These are phyloP conservation scores for Thereva unica DNA, from an alignment of 2,888 invertebrate species.

Conservation along the genomic window DNA sequence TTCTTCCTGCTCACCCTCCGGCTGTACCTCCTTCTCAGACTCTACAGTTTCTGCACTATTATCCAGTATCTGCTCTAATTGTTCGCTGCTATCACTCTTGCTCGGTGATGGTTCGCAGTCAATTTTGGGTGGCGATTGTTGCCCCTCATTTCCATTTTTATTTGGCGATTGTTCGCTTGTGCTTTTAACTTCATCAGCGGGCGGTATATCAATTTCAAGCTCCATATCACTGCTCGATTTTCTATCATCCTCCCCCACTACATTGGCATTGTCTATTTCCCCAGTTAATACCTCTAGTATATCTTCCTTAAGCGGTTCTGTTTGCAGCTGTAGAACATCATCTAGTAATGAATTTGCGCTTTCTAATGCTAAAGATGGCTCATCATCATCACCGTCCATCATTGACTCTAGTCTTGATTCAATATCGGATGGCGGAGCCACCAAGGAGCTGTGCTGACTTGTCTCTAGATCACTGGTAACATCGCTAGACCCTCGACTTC, in stretches of 20 bases:
- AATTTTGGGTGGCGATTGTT: neutral
- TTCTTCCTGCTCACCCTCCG: conserved; percentile 23
- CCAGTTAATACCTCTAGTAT: conserved; percentile 53
- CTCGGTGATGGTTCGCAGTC: neutral
- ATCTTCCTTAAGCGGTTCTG: conserved; percentile 51
- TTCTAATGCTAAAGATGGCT: neutral
- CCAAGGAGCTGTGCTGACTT: conserved; percentile 57
- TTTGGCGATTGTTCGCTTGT: too few relatives aligned
- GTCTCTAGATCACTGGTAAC: conserved; percentile 58
- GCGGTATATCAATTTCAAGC: too few relatives aligned
- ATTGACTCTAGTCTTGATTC: conserved; percentile 57
- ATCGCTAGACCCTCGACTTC: conserved; percentile 57
- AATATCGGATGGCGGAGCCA: conserved; percentile 57
- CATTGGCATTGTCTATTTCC: conserved; percentile 40
- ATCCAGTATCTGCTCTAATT: conserved; percentile 8
- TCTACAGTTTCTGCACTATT: neutral
- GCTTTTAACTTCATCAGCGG: too few relatives aligned
- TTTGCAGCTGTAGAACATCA: conserved; percentile 17
- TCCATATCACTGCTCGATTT: too few relatives aligned
- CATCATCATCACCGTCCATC: conserved; percentile 50
- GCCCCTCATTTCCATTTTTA: conserved; percentile 1
- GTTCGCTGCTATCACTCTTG: neutral
- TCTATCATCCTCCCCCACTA: conserved; percentile 2
- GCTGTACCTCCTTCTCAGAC: conserved; percentile 4
- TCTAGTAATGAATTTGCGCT: neutral